These are phyloP conservation scores for Troides helena DNA, from an alignment of 2,888 invertebrate genomes.

Conservation along the genomic window DNA sequence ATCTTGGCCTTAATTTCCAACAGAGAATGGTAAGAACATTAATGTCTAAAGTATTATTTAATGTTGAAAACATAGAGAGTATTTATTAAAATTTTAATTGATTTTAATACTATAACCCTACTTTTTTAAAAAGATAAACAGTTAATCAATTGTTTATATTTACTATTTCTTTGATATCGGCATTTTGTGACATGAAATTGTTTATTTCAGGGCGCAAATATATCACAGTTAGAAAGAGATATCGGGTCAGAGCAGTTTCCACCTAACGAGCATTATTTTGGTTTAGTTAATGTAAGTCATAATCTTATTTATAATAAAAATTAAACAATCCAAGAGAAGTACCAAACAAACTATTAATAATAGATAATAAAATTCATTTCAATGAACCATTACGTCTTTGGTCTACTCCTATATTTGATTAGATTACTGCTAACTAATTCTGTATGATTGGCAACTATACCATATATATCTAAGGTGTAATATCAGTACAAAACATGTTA, in stretches of 20 bases:
- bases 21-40: constrained; percentile 76
- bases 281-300: constrained; percentile 96
- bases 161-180: constrained; percentile 14
- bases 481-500: too few species aligned
- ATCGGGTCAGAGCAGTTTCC: constrained; percentile 99
- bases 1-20: constrained; percentile 80
- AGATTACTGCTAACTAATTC: not conserved
- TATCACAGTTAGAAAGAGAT: constrained; percentile 99
- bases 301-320: constrained; percentile 11
- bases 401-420: constrained; percentile 8
- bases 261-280: constrained; percentile 99
- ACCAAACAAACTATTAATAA: not conserved
- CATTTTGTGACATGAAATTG: constrained; percentile 16
- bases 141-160: constrained; percentile 26
- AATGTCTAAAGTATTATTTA: constrained; percentile 43
- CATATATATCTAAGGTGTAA: not conserved
- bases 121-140: constrained; percentile 6
- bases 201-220: constrained; percentile 94
- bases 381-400: constrained; percentile 8
- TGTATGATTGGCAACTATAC: not conserved
- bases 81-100: not conserved
- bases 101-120: not conserved
- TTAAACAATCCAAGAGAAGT: not conserved
- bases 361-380: constrained; percentile 1
- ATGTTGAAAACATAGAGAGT: constrained; percentile 33